Percentiles rank a stretch among this genome's conserved stretches.
These are phyloP conservation scores for Callopanchax toddi DNA, from an alignment of 2,113 vertebrate genomes.

Conservation along the genomic window DNA sequence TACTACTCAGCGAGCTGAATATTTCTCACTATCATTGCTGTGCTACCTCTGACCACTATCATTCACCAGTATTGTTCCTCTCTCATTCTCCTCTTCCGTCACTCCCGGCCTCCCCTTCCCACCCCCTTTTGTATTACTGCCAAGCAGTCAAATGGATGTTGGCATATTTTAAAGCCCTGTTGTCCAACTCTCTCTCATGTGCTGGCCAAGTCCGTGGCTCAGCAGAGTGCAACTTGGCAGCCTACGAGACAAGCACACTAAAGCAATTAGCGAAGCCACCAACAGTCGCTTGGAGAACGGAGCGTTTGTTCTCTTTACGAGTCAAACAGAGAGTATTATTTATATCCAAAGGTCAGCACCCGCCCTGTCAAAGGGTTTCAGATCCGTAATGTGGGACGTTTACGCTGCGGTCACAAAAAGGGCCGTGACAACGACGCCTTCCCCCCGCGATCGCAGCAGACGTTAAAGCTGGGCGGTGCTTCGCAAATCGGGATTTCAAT, in stretches of 20 bases:
- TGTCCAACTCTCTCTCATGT: slow-evolving; percentile 67
- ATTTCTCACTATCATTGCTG: slow-evolving; percentile 18
- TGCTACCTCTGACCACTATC: slow-evolving; percentile 35
- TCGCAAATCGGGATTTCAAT: slow-evolving; percentile 26
- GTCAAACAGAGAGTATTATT: slow-evolving; percentile 67
- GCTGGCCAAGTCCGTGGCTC: slow-evolving; percentile 70
- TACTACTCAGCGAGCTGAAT: slow-evolving; percentile 12
- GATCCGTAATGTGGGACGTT: slow-evolving; percentile 53
- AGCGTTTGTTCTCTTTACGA: slow-evolving; percentile 46
- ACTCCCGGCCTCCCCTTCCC: slow-evolving; percentile 48
- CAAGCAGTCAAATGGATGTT: slow-evolving; percentile 76
- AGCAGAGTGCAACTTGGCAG: slow-evolving; percentile 72
- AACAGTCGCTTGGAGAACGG: slow-evolving; percentile 48
- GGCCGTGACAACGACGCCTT: slow-evolving; percentile 18
- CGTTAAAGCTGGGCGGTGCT: slow-evolving; percentile 26
- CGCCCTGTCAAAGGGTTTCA: slow-evolving; percentile 50
- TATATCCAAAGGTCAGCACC: slow-evolving; percentile 67
- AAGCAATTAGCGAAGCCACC: slow-evolving; percentile 76
- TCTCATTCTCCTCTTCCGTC: slow-evolving; percentile 32
- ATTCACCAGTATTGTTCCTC: slow-evolving; percentile 25
- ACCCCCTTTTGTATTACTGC: slow-evolving; percentile 59
- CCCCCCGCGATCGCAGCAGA: slow-evolving; percentile 7
- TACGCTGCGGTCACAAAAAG: slow-evolving; percentile 15
- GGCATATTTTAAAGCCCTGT: slow-evolving; percentile 69
- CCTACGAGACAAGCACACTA: slow-evolving; percentile 58